A percentile compares a stretch with the other conserved stretches of the same genome.
phyloP scores from a whole-genome alignment of 2,797 vertebrate genomes.

The Acanthurus leucopareius region DNA sequence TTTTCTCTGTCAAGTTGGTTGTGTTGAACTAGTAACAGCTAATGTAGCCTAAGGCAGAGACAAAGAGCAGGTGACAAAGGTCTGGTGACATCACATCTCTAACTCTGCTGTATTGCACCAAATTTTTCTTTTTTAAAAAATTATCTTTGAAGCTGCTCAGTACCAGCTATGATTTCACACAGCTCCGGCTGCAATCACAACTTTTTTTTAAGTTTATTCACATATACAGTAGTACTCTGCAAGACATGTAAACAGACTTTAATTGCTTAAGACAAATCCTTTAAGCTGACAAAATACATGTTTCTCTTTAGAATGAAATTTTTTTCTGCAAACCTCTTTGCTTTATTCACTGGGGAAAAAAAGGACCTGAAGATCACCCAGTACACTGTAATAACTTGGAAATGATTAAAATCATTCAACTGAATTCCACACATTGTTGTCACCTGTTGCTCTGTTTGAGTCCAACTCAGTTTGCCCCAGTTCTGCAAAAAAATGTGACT shows the following conservation, averaged over 20 bases:
- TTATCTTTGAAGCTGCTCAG: neutral
- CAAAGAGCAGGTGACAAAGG: neutral
- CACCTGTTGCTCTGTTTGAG: neutral
- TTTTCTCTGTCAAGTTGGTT: neutral
- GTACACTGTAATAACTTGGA: neutral
- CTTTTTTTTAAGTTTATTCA: neutral
- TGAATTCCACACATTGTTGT: neutral
- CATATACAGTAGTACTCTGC: neutral
- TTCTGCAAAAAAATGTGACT: neutral
- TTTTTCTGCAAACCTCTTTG: neutral
- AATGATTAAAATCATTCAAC: too few relatives aligned
- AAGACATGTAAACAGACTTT: neutral
- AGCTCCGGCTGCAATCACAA: neutral
- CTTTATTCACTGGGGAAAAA: neutral
- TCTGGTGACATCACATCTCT: neutral
- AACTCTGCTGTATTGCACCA: too few relatives aligned
- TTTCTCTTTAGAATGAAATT: neutral
- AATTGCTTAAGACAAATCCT: neutral
- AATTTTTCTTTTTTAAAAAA: neutral
- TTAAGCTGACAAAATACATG: neutral
- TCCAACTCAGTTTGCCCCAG: neutral
- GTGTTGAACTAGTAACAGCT: too few relatives aligned
- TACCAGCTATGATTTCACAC: neutral
- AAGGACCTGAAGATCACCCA: neutral
- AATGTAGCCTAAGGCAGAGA: neutral